Evolutionary conservation across 2,888 invertebrate genomes (phyloP).

Genomic region (Thereva unica): DNA sequence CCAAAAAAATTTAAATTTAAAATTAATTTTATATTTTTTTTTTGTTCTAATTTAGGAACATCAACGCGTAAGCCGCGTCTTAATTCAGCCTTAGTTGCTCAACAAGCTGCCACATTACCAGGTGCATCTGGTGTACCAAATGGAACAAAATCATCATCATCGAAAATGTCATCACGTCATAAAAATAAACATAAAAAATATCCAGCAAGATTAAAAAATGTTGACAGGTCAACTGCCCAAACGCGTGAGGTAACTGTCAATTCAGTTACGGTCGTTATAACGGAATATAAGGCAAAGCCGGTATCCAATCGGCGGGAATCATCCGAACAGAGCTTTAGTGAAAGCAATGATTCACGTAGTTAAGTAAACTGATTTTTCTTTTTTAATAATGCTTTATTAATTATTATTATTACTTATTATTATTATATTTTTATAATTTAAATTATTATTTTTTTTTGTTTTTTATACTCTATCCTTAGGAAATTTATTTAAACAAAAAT

Average conservation of each 20-base stretch:
- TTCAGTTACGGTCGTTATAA: slow-evolving; percentile 95
- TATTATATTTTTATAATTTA: slow-evolving; percentile 9
- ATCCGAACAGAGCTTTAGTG: slow-evolving; percentile 58
- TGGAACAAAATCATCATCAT: slow-evolving; percentile 58
- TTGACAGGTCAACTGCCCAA: slow-evolving; percentile 89
- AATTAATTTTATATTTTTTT: slow-evolving; percentile 5
- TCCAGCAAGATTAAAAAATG: slow-evolving; percentile 86
- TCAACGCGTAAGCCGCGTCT: slow-evolving; percentile 91
- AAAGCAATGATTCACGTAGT: slow-evolving; percentile 59
- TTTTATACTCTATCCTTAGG: not conserved
- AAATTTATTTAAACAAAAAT: too few species aligned
- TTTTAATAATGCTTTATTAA: not conserved
- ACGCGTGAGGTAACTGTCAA: slow-evolving; percentile 96
- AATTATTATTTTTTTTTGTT: slow-evolving; percentile 9
- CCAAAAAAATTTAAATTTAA: not conserved
- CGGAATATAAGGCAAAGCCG: slow-evolving; percentile 87
- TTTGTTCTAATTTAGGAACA: slow-evolving; percentile 65
- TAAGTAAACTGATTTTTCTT: slow-evolving; percentile 46
- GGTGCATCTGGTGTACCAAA: slow-evolving; percentile 62
- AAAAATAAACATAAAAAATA: slow-evolving; percentile 66
- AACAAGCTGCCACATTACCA: slow-evolving; percentile 82
- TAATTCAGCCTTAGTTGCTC: slow-evolving; percentile 95
- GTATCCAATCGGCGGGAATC: slow-evolving; percentile 55
- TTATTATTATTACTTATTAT: not conserved
- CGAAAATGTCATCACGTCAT: slow-evolving; percentile 55